These are phyloP conservation scores for Serinus canaria DNA, from an alignment of 2,113 vertebrate species.

Conservation along the genomic window DNA sequence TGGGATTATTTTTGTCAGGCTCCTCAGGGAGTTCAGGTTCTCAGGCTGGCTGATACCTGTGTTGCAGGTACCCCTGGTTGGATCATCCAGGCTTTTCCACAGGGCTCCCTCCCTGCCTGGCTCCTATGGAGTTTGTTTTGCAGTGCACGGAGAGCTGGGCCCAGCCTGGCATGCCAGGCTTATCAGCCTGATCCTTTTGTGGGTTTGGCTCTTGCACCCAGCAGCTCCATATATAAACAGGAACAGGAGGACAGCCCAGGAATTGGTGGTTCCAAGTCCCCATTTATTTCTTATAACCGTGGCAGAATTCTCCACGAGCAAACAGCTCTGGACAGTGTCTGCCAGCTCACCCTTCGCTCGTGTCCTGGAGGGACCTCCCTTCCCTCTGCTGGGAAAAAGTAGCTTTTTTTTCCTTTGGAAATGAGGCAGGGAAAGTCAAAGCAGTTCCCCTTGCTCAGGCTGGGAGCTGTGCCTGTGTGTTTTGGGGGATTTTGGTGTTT, in stretches of 20 bases:
- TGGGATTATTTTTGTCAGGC: background rate
- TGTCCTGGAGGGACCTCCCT: background rate
- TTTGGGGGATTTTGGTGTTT: background rate
- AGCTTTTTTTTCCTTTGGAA: background rate
- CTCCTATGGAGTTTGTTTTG: background rate
- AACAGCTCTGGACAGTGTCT: slow-evolving; percentile 37
- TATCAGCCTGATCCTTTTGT: slow-evolving; percentile 25
- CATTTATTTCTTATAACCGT: background rate
- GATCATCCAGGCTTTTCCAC: background rate
- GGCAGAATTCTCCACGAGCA: background rate
- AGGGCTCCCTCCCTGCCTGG: background rate
- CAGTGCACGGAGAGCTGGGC: background rate
- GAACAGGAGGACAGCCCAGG: background rate
- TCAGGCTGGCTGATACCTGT: background rate
- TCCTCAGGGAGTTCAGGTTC: background rate
- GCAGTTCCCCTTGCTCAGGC: background rate
- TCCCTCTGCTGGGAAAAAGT: background rate
- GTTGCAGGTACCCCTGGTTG: background rate
- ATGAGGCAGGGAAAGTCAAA: background rate
- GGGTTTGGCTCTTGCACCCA: background rate
- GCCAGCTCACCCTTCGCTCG: background rate
- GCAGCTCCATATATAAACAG: slow-evolving; percentile 26
- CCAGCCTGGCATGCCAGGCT: background rate
- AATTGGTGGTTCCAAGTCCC: background rate
- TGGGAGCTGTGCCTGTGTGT: background rate